phyloP scores from a whole-genome alignment of 2,797 vertebrate species.

The Parauchenoglanis ngamensis region DNA sequence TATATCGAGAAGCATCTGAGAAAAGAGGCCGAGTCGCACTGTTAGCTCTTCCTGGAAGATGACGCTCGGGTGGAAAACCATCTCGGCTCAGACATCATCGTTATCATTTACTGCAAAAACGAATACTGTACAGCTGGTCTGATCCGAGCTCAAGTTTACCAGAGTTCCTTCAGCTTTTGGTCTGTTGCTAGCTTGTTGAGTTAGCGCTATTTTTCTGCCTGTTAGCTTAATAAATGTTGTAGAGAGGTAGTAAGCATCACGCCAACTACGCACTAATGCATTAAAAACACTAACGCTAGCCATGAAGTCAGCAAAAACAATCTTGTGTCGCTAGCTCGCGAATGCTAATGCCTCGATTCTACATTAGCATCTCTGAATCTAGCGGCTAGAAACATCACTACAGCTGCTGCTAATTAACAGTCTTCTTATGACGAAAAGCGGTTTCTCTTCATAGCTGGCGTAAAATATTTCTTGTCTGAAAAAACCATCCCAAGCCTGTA shows the following conservation, averaged over 20 bases:
- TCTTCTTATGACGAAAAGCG: background rate
- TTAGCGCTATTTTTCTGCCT: background rate
- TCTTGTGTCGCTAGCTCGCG: background rate
- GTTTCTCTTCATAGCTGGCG: background rate
- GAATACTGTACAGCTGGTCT: background rate
- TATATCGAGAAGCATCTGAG: background rate
- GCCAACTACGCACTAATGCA: background rate
- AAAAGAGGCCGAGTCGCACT: conserved; percentile 13
- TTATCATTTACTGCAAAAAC: background rate
- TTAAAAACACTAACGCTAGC: background rate
- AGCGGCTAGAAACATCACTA: background rate
- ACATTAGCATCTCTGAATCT: background rate
- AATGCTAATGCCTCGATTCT: background rate
- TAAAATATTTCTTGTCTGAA: background rate
- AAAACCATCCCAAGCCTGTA: background rate
- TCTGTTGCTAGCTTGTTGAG: background rate
- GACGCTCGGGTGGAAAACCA: background rate
- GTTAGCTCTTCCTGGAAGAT: conserved; percentile 7
- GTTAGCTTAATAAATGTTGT: background rate
- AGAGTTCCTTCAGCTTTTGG: background rate
- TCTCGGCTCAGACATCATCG: background rate
- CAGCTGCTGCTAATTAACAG: background rate
- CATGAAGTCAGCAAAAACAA: background rate
- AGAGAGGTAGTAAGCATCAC: background rate
- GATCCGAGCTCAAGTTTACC: background rate